A percentile compares a stretch with the other conserved stretches of the same genome.
Evolutionary conservation across 2,797 vertebrate species (phyloP).

Genomic region (Megalops cyprinoides): DNA sequence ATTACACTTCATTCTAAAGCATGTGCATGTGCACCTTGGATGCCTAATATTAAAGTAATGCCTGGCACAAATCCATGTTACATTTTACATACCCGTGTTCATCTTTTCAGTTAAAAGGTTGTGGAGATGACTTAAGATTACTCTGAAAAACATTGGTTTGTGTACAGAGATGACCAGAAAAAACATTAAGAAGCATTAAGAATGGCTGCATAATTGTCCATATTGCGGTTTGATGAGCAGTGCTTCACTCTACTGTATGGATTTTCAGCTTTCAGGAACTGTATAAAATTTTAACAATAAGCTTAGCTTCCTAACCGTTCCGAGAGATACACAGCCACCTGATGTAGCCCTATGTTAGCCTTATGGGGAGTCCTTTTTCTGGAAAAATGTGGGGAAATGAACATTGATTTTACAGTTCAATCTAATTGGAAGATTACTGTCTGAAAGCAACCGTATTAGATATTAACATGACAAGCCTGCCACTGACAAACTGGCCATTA

Average conservation of each 20-base stretch:
- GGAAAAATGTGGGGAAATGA: neutral
- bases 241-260: no score
- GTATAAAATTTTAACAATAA: no score
- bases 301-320: no score
- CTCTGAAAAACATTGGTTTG: neutral
- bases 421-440: slow-evolving; percentile 57
- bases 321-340: slow-evolving; percentile 34
- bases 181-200: no score
- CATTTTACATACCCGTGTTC: neutral
- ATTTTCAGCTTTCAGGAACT: no score
- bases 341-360: slow-evolving; percentile 6
- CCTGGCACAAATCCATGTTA: neutral
- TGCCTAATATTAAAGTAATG: neutral
- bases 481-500: slow-evolving; percentile 59
- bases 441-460: slow-evolving; percentile 55
- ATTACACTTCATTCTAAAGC: neutral
- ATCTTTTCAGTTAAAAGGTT: neutral
- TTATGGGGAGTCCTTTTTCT: neutral
- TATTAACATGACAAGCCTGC: slow-evolving; percentile 63
- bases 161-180: neutral
- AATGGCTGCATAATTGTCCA: no score
- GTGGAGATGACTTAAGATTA: neutral
- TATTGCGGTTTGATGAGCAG: no score
- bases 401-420: neutral
- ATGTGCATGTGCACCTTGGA: neutral